Conservation (phyloP, 2,797 vertebrate species). For the Rhabdophis nuchalis region DNA sequence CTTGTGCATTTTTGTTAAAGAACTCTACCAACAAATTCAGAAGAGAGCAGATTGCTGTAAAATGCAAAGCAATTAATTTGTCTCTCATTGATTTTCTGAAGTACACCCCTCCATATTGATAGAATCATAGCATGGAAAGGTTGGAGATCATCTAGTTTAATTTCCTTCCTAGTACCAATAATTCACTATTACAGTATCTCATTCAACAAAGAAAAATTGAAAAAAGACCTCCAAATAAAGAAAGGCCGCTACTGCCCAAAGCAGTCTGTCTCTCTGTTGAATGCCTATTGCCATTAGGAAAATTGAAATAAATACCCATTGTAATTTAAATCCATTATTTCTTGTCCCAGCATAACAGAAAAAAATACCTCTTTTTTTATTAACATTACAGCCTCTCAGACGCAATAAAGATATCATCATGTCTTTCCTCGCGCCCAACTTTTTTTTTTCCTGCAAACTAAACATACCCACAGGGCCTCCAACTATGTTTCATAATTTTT, state of each 20-base stretch:
- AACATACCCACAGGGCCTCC: background rate
- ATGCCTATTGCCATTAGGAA: background rate
- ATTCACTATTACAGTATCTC: background rate
- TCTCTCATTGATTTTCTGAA: background rate
- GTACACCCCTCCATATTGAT: background rate
- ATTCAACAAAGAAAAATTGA: background rate
- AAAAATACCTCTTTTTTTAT: background rate
- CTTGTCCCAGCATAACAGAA: background rate
- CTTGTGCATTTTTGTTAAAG: background rate
- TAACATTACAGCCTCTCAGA: background rate
- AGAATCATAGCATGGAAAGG: background rate
- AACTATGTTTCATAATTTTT: background rate
- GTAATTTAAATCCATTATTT: background rate
- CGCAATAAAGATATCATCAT: background rate
- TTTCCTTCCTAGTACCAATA: background rate
- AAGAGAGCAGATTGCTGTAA: background rate
- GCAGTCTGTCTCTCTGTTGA: background rate
- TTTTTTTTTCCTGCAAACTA: background rate
- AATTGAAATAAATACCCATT: background rate
- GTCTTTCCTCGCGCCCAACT: background rate
- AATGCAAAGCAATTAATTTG: background rate
- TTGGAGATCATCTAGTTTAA: background rate
- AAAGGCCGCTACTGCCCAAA: background rate
- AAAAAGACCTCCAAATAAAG: background rate
- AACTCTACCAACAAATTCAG: background rate